phyloP scores from a whole-genome alignment of 2,113 vertebrate genomes.

The Podilymbus podiceps region DNA sequence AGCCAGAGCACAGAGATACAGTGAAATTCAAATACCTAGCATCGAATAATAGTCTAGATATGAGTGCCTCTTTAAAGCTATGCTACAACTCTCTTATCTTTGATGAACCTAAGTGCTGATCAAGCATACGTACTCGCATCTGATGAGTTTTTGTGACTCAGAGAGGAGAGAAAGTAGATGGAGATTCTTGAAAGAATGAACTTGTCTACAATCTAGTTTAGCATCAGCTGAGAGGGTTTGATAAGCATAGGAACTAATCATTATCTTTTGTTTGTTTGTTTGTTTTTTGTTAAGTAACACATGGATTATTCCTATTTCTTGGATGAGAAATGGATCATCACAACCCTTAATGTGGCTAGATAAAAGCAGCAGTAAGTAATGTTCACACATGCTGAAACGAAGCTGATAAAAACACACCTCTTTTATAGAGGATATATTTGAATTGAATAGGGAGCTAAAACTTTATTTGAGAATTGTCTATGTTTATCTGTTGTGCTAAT shows the following conservation, averaged over 20 bases:
- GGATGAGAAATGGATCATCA: conserved; percentile 78
- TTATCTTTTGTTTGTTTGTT: not conserved
- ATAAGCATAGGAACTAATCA: conserved; percentile 12
- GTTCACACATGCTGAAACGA: not conserved
- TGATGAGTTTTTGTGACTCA: not conserved
- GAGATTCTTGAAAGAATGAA: not conserved
- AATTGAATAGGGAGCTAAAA: not conserved
- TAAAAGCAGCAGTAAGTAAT: conserved; percentile 77
- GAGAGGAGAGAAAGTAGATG: not conserved
- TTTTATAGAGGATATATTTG: not conserved
- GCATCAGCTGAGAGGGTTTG: not conserved
- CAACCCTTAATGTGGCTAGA: conserved; percentile 77
- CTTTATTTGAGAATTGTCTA: not conserved
- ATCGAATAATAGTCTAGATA: not conserved
- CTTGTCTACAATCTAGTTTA: not conserved
- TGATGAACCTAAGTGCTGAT: not conserved
- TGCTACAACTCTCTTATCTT: not conserved
- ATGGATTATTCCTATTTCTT: conserved; percentile 80
- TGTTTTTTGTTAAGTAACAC: conserved; percentile 62
- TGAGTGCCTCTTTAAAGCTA: not conserved
- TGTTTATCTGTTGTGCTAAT: not conserved
- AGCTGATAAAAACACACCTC: not conserved
- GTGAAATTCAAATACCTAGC: not conserved
- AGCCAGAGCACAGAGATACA: not conserved
- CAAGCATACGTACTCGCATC: not conserved